Evolutionary conservation across 2,797 vertebrate species (phyloP), one percentile per base, ranked within the genome.

Genomic region (Pipistrellus pygmaeus): DNA sequence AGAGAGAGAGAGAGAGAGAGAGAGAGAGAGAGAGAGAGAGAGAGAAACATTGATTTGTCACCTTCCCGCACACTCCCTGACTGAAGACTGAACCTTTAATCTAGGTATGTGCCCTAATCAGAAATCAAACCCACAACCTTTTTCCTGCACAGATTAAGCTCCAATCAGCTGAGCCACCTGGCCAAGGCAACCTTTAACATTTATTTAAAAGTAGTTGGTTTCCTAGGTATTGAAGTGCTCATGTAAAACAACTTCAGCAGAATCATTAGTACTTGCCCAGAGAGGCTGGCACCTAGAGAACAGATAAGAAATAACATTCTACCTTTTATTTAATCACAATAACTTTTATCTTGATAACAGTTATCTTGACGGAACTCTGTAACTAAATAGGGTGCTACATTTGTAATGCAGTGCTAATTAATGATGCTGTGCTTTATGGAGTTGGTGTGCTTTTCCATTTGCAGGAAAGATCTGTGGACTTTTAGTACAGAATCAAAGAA

Each of bases 251-350:
- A 55, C n/a, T 82, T 90, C 35, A 48, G 23, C 18, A 46, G 73
- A 75, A 68, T 69, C 6, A 20, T 51, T 64, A 80, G n/a, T 44
- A 76, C 30, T 92, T 81, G 17, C 27, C 51, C 3, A 14, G 30
- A 85, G 30, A 85, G 30, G 15, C 88, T 92, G 44, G 23, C 44
- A 95, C 35, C 53, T 35, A 80, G 25, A 41, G 80, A 84, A 84
- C 25, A 84, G 71, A n/a, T 66, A 76, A 73, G 53, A 87, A 66
- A 66, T 80, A 46, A 53, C 38, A 71, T 69, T 73, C 9, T 92
- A 41, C 21, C 18, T 75, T 90, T 30, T 90, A n/a, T 83, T 88
- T 90, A 90, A 41, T 44, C 38, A 72, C 27, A 84, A 44, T 85
- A 78, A 77, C 41, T 51, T 78, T 48, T 6, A 14, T 69, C 23